Conservation (phyloP, 2,797 vertebrate genomes). For the Pseudomugil tenellus region DNA sequence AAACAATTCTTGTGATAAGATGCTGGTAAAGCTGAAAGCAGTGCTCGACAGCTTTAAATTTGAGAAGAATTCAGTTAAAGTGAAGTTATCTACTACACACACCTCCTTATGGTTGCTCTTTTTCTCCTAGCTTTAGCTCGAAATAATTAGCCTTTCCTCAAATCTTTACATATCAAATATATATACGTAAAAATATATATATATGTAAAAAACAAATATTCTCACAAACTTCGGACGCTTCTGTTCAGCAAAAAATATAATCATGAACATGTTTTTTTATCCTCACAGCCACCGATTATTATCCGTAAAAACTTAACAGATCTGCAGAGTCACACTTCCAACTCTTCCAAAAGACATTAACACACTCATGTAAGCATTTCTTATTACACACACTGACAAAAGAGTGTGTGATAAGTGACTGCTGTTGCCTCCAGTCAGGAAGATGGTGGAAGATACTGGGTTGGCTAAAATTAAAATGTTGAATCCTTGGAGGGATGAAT, state of each 20-base stretch:
- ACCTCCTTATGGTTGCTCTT: no score
- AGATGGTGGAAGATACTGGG: slow-evolving; percentile 31
- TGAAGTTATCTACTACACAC: no score
- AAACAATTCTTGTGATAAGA: no score
- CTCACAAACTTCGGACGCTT: neutral
- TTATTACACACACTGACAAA: slow-evolving; percentile 18
- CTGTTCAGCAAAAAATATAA: neutral
- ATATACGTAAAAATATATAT: neutral
- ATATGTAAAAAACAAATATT: neutral
- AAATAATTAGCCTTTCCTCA: no score
- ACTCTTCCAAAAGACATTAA: neutral
- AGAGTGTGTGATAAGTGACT: slow-evolving; percentile 27
- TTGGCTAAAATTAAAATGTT: slow-evolving; percentile 62
- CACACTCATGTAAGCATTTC: neutral
- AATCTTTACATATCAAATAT: neutral
- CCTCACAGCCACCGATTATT: neutral
- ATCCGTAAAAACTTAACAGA: slow-evolving; percentile 15
- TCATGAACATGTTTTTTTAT: neutral
- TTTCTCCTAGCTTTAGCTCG: no score
- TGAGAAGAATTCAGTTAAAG: no score
- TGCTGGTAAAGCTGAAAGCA: no score
- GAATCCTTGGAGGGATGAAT: slow-evolving; percentile 46
- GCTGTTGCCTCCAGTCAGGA: slow-evolving; percentile 56
- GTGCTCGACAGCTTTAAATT: no score
- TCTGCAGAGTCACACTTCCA: slow-evolving; percentile 6